phyloP scores from a whole-genome alignment of 2,888 invertebrate species.

The Drosophila anceps region DNA sequence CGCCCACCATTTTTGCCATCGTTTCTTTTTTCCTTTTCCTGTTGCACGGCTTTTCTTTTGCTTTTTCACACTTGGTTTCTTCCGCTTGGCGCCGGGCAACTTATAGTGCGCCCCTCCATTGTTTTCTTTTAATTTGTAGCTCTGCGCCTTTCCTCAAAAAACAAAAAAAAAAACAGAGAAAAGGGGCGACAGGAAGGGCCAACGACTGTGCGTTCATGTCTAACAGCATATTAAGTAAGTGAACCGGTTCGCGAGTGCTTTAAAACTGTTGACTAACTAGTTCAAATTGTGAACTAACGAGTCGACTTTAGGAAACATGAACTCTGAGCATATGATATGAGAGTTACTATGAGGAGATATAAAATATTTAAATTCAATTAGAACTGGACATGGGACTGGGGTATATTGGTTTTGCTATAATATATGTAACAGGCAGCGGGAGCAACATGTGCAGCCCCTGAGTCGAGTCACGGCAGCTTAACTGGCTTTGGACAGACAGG shows the following conservation, averaged over 20 bases:
- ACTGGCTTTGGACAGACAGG: too few species aligned
- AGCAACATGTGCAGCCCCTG: too few species aligned
- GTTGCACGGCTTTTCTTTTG: conserved; percentile 64
- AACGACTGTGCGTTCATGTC: conserved; percentile 32
- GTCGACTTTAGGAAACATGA: not conserved
- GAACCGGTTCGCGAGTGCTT: conserved; percentile 18
- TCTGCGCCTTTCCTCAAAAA: conserved; percentile 36
- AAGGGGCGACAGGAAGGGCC: conserved; percentile 15
- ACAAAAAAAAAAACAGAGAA: not conserved
- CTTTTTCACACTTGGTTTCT: conserved; percentile 78
- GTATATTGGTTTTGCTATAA: too few species aligned
- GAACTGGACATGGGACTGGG: not conserved
- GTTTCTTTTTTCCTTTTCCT: not conserved
- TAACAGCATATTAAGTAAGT: conserved; percentile 40
- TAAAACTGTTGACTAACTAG: conserved; percentile 11
- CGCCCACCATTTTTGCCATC: conserved; percentile 16
- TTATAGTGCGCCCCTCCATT: conserved; percentile 46
- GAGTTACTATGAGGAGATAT: not conserved
- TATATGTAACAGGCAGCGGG: too few species aligned
- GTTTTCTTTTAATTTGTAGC: conserved; percentile 79
- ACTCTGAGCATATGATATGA: not conserved
- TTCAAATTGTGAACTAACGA: conserved; percentile 1
- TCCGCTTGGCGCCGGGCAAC: conserved; percentile 60
- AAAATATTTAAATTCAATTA: not conserved
- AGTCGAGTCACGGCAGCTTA: too few species aligned